Conservation (phyloP, 2,888 invertebrate genomes). For the Diaprepes abbreviatus region DNA sequence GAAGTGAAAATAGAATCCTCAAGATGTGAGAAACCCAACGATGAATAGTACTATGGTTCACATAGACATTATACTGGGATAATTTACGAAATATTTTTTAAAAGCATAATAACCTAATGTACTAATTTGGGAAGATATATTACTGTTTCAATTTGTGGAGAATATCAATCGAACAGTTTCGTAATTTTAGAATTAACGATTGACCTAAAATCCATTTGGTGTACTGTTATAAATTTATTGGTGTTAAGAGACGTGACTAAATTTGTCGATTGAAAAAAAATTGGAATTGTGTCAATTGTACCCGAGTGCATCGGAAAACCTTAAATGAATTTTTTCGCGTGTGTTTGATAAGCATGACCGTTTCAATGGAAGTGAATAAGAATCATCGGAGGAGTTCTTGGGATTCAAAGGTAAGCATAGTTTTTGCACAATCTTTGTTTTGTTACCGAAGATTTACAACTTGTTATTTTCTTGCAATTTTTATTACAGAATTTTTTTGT, state of each 20-base stretch:
- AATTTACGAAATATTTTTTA: neutral
- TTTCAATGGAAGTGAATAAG: constrained; percentile 68
- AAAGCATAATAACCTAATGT: neutral
- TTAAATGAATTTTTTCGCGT: constrained; percentile 8
- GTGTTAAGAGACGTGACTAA: constrained; percentile 20
- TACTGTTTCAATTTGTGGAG: constrained; percentile 5
- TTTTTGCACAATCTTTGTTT: constrained; percentile 5
- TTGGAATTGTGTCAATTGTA: constrained; percentile 23
- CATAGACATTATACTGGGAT: neutral
- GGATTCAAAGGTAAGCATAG: constrained; percentile 70
- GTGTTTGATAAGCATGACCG: constrained; percentile 61
- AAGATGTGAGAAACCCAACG: constrained; percentile 34
- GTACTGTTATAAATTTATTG: constrained; percentile 27
- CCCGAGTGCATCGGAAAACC: neutral
- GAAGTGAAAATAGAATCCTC: constrained; percentile 37
- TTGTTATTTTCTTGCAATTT: no score
- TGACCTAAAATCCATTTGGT: constrained; percentile 6
- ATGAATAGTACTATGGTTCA: neutral
- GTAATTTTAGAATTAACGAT: constrained; percentile 20
- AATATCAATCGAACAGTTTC: constrained; percentile 21
- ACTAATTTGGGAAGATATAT: constrained; percentile 1
- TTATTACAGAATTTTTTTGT: no score
- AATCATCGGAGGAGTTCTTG: constrained; percentile 69
- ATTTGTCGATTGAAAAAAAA: constrained; percentile 18
- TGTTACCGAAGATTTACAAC: constrained; percentile 27